Conservation (phyloP, 1,140 invertebrate species). For the Saccostrea glomerata region DNA sequence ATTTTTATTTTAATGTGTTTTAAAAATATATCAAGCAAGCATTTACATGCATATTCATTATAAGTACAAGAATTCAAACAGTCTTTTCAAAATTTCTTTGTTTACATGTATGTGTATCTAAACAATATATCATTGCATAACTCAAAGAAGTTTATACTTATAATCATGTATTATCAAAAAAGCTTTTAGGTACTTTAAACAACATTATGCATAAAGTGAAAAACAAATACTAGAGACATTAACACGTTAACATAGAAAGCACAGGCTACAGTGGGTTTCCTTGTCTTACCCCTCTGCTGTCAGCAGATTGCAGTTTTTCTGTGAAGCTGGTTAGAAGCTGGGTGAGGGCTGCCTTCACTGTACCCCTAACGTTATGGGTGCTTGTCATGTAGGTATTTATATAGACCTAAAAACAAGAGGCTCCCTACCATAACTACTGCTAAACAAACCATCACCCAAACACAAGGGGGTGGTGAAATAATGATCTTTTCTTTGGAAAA, state of each 20-base stretch:
- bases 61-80: no score
- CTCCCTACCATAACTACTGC: background rate
- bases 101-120: no score
- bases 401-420: conserved; percentile 71
- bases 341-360: conserved; percentile 74
- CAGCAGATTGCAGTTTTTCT: conserved; percentile 68
- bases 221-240: background rate
- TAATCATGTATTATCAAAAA: background rate
- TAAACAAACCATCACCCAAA: background rate
- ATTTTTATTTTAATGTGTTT: no score
- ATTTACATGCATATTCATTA: no score
- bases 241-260: conserved; percentile 39
- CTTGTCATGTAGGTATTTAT: conserved; percentile 73
- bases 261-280: conserved; percentile 11
- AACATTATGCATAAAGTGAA: background rate
- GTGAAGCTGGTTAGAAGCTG: conserved; percentile 74
- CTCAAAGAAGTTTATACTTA: background rate
- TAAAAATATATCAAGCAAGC: no score
- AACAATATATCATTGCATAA: background rate
- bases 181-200: background rate
- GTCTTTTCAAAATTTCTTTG: no score
- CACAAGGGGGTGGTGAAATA: no score
- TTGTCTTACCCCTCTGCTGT: conserved; percentile 68
- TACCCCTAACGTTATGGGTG: conserved; percentile 69
- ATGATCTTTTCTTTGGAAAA: no score